Evolutionary conservation across 1,140 invertebrate genomes (phyloP), one percentile per base, ranked within the genome.

Genomic region (Drosophila ercepeae): DNA sequence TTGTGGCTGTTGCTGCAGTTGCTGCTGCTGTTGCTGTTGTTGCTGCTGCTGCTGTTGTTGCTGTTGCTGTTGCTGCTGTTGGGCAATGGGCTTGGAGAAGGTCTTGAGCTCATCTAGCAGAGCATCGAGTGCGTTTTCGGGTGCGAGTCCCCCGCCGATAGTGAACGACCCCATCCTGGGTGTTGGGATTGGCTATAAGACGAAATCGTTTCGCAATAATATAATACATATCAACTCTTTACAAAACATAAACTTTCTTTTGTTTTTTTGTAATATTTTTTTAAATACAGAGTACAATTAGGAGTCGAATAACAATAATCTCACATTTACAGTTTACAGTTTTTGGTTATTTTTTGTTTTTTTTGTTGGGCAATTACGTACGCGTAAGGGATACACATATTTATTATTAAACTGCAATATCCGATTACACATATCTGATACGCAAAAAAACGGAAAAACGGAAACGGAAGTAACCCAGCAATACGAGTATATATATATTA

Each of bases 61-160:
- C 4, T 79, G 78, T 0, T 82, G 78, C 3, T 77, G 78, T 4
- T 77, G 78, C 21, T 84, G 81, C 49, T 88, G 83, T 60, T 88
- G 82, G 64, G 82, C 78, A 69, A 90, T 84, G 7, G 95, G 95
- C 73, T 95, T 94, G 23, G 95, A 94, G 91, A 97, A 97, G 7
- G 96, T 97, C 91, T 97, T 96, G 46, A 97, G 93, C 92, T 98
- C 97, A 90, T 97, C 96, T 96, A 98, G 92, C 95, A 98, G 92
- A 95, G 96, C 96, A 95, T 98, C 97, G 95, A 98, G 96, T 94
- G 96, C 96, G 95, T 97, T 97, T 95, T 97, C 96, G 93, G 94
- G 91, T 93, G 93, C 75, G 92, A 93, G 92, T 93, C 94, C 94
- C 93, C 94, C 94, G 93, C 93, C 93, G 93, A 94, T 77, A 92